Evolutionary conservation across 2,888 invertebrate genomes (phyloP).

Genomic region (Eupithecia pulchellata): DNA sequence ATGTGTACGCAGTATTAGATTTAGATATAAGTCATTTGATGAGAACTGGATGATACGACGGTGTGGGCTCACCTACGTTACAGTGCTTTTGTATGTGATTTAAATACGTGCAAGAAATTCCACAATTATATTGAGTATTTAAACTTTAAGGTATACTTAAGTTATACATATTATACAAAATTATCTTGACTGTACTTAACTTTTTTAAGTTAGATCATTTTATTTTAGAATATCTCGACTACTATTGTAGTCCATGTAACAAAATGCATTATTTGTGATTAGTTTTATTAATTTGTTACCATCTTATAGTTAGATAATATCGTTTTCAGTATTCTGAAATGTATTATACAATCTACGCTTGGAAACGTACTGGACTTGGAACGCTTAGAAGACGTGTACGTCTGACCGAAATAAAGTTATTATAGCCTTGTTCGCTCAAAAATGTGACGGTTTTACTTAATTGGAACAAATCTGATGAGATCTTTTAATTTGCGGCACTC

Average conservation of each 20-base stretch:
- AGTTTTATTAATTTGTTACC: slow-evolving; percentile 35
- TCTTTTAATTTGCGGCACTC: too few relatives aligned
- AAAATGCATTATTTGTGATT: slow-evolving; percentile 16
- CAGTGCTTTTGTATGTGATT: not conserved
- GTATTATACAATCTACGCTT: too few relatives aligned
- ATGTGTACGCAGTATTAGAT: slow-evolving; percentile 1
- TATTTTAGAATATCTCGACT: slow-evolving; percentile 21
- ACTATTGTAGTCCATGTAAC: slow-evolving; percentile 34
- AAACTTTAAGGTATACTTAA: slow-evolving; percentile 2
- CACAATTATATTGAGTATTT: slow-evolving; percentile 13
- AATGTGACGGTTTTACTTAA: too few relatives aligned
- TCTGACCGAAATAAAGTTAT: too few relatives aligned
- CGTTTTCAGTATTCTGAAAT: slow-evolving; percentile 31
- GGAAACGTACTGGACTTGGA: too few relatives aligned
- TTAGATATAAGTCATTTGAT: not conserved
- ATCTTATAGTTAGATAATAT: slow-evolving; percentile 24
- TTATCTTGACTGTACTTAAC: slow-evolving; percentile 28
- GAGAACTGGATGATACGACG: not conserved
- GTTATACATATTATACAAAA: not conserved
- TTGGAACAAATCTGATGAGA: too few relatives aligned
- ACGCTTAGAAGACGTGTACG: too few relatives aligned
- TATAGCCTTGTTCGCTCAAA: too few relatives aligned
- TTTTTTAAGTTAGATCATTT: not conserved
- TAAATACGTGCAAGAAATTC: not conserved
- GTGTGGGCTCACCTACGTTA: not conserved